Base-by-base conservation (phyloP, 2,113 vertebrate genomes). In the Saimiri boliviensis region DNA sequence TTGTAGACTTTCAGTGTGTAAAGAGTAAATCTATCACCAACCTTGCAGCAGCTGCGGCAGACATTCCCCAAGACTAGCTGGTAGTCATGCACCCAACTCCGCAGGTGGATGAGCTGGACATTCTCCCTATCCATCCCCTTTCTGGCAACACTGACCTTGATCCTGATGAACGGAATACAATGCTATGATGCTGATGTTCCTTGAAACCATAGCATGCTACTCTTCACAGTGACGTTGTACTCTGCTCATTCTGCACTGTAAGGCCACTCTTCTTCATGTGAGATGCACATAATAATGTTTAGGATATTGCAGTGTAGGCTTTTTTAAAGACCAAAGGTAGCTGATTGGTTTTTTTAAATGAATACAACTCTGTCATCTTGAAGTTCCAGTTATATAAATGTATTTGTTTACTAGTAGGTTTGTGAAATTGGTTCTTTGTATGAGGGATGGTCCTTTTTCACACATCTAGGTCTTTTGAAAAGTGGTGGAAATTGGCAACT, bases 11-110 rank as follows among this genome's bases (percentile, higher is more conserved):
- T 94, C 99, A 99, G 98, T 99, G 99, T 0, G 99, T 99, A 32
- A 99, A 99, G 97, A 99, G 99, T 98, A 99, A 99, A 98, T 99
- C 99, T 68, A 99, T 99, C 96, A 99, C 99, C 40, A 99, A 99
- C 95, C 95, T 99, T 87, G 99, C 99, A 0, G 99, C 99, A 0
- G 99, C 99, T 0, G 99, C 99, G 0, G 99, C 99, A 5, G 99
- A 99, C 97, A 99, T 99, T 98, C 99, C 99, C 84, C 99, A 99
- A 98, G 99, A 99, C 98, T 99, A 99, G 98, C 99, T 99, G 83
- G 99, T 99, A 90, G 99, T 99, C 91, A 99, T 99, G 99, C 99
- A 99, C 60, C 99, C 99, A 0, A 99, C 99, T 11, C 99, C 99
- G 0, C 99, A 99, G 60, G 99, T 99, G 95, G 99, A 99, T 3